Conservation (phyloP, 2,797 vertebrate genomes). For the Mallotus villosus region DNA sequence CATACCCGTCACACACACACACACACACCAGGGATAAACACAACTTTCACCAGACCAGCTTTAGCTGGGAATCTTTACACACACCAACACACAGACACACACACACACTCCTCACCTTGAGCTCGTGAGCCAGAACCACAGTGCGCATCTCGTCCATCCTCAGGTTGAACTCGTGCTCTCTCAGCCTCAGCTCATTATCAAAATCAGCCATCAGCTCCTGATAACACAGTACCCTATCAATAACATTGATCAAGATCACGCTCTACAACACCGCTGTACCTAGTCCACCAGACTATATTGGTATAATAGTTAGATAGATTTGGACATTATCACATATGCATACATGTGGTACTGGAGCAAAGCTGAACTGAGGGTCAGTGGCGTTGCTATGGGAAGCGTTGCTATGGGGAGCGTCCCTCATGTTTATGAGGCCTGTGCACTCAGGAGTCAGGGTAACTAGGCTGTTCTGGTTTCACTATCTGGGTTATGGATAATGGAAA, state of each 20-base stretch:
- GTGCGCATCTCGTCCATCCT: slow-evolving; percentile 69
- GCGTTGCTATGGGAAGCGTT: too few species aligned
- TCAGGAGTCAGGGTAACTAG: too few species aligned
- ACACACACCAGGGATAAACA: slow-evolving; percentile 6
- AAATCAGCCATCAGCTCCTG: slow-evolving; percentile 78
- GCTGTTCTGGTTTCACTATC: too few species aligned
- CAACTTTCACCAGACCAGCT: slow-evolving; percentile 30
- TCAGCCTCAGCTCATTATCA: slow-evolving; percentile 66
- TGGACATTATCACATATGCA: too few species aligned
- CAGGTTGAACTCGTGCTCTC: slow-evolving; percentile 72
- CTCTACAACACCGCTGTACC: too few species aligned
- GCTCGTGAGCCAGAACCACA: slow-evolving; percentile 66
- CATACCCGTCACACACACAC: slow-evolving; percentile 10
- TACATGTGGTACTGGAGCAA: too few species aligned
- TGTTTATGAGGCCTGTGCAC: too few species aligned
- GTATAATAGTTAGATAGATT: too few species aligned
- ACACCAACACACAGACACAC: not conserved
- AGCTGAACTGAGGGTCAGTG: too few species aligned
- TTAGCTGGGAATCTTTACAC: slow-evolving; percentile 58
- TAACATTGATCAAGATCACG: not conserved
- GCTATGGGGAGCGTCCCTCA: too few species aligned
- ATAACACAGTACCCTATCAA: slow-evolving; percentile 3
- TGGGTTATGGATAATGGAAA: too few species aligned
- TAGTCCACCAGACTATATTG: too few species aligned
- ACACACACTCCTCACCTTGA: slow-evolving; percentile 68